These are phyloP conservation scores for Chelon auratus DNA, from an alignment of 2,797 vertebrate species.

Conservation along the genomic window DNA sequence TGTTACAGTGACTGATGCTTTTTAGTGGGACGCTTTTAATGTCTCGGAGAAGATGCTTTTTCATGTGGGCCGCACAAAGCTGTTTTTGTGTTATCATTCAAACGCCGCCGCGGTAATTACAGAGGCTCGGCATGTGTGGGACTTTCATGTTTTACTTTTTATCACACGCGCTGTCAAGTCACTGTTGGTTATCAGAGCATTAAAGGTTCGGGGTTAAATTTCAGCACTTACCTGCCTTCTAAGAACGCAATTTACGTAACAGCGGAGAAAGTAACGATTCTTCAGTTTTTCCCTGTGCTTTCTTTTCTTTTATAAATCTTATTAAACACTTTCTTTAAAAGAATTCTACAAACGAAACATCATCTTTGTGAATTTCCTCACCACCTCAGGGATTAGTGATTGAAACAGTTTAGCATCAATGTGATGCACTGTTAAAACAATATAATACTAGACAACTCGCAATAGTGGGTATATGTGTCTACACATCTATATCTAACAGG, in stretches of 20 bases:
- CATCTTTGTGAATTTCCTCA: background rate
- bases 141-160: constrained; percentile 54
- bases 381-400: constrained; percentile 15
- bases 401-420: constrained; percentile 8
- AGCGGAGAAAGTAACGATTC: constrained; percentile 4
- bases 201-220: constrained; percentile 48
- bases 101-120: constrained; percentile 55
- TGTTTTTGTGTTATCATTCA: constrained; percentile 48
- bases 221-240: constrained; percentile 28
- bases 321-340: background rate
- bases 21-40: constrained; percentile 55
- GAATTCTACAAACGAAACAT: constrained; percentile 1
- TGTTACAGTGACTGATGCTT: constrained; percentile 55
- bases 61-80: constrained; percentile 56
- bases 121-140: constrained; percentile 18
- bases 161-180: constrained; percentile 39
- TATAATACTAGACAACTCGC: background rate
- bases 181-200: constrained; percentile 38
- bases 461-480: too few species aligned
- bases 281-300: background rate
- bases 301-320: background rate
- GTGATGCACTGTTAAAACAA: background rate
- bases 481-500: too few species aligned
- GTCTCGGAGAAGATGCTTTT: constrained; percentile 39
- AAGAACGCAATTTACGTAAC: constrained; percentile 9